Evolutionary conservation across 2,888 invertebrate genomes (phyloP).

Genomic region (Parapristionchus giblindavisi): DNA sequence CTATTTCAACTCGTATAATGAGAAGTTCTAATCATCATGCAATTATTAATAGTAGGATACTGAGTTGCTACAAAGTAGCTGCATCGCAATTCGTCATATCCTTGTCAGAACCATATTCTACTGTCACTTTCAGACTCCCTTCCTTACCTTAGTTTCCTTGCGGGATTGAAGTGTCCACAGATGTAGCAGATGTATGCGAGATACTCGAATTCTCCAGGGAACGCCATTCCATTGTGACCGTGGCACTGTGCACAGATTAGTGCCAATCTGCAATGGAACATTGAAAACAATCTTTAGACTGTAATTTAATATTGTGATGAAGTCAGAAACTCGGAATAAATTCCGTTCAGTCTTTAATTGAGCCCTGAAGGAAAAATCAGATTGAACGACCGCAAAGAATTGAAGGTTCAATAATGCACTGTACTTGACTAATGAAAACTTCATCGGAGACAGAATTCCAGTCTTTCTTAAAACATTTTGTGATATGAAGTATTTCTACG

Average conservation of each 20-base stretch:
- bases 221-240: conserved; percentile 90
- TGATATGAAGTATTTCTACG: neutral
- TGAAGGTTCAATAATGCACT: neutral
- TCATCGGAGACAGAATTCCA: too few relatives aligned
- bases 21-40: too few relatives aligned
- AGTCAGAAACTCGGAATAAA: too few relatives aligned
- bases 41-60: too few relatives aligned
- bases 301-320: neutral
- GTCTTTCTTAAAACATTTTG: too few relatives aligned
- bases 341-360: too few relatives aligned
- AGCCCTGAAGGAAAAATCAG: too few relatives aligned
- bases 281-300: neutral
- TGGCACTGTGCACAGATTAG: conserved; percentile 89
- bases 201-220: conserved; percentile 80
- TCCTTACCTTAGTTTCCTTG: conserved; percentile 44
- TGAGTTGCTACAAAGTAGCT: too few relatives aligned
- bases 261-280: conserved; percentile 77
- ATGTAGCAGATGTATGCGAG: conserved; percentile 80
- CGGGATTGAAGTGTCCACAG: conserved; percentile 60
- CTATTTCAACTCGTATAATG: too few relatives aligned
- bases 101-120: neutral
- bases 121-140: neutral
- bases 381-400: too few relatives aligned
- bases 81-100: too few relatives aligned
- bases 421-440: too few relatives aligned